Base-by-base conservation (phyloP, 2,113 vertebrate species). In the Cebus imitator region DNA sequence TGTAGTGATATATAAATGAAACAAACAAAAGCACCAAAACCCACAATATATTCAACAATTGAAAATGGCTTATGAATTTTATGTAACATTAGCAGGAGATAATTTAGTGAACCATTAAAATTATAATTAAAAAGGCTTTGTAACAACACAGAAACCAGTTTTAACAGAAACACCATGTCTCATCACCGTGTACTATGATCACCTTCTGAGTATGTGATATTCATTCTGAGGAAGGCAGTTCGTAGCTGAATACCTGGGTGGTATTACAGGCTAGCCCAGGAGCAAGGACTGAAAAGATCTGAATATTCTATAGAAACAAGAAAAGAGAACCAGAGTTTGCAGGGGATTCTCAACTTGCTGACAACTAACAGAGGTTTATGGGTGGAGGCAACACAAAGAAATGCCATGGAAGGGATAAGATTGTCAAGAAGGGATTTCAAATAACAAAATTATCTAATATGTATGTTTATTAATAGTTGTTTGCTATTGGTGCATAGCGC, bases 41-140 rank as follows among this genome's bases (percentile, higher is more conserved):
- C 7, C 14, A 75, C 45, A 35, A 92, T 95, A 82, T 92, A 80
- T 87, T 93, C 87, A 87, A 76, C 17, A 95, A 90, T 87, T 61
- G 81, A 84, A 91, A 94, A 57, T 82, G 80, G 52, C n/a, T 97
- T 92, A 94, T 96, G 96, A 91, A 97, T 97, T 52, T 58, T 95
- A 95, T 93, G 50, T 68, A 90, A 48, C 68, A 92, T 81, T 52
- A 86, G 30, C n/a, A 66, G 57, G 76, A 95, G 37, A 92, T 95
- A 83, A 95, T 66, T 94, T 92, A 96, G 87, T 93, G 61, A 91
- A 4, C 52, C 89, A 91, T 92, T 89, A 93, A 94, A 92, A 87
- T 92, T 89, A 80, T 90, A 88, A 66, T 89, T 95, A 45, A 27
- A 95, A 92, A 87, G 27, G 6, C 64, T 84, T 6, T 61, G 11